Base-by-base conservation (phyloP, 2,888 invertebrate genomes). In the Agrypnus murinus region DNA sequence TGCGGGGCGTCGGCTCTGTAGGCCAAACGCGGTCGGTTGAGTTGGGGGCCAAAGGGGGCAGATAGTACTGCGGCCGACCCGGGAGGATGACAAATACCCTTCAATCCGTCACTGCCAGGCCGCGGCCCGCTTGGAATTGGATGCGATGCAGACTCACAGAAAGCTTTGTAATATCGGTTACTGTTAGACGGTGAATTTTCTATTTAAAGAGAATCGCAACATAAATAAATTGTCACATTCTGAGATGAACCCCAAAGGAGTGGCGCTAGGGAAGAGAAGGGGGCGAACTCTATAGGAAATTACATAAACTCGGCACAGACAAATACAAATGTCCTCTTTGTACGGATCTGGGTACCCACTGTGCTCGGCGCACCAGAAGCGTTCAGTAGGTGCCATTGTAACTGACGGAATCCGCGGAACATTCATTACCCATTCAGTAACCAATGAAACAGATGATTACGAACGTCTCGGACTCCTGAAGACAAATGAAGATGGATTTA, bases 61-160 rank as follows among this genome's bases (percentile, higher is more conserved):
- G 83, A 83, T 83, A 80, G 86, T 86, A 84, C 82, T 84, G 85
- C 82, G 86, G 84, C 86, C 83, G 84, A 84, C 83, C 86, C 86
- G 86, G 86, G 86, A 88, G 89, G 90, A 91, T 91, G 90, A 91
- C 90, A 90, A 90, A 91, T 90, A 88, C 87, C 84, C 85, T 87
- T 85, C 90, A 88, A 91, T 91, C 88, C 89, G 90, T 91, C 91
- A 90, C 88, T 90, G 91, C 90, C 91, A 85, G 77, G 83, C 83
- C 82, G 84, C 83, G 84, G 86, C 84, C 84, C 84, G 84, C 84
- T 84, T 81, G 85, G 86, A 86, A 86, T 86, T 86, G 86, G 86
- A 86, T 86, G 85, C 85, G 84, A 84, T 85, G 84, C 84, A 84
- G 85, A 84, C 84, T 84, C 85, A 85, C 84, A 84, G 84, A 84